phyloP scores from a whole-genome alignment of 2,888 invertebrate species.

The Ornithoptera priamus region DNA sequence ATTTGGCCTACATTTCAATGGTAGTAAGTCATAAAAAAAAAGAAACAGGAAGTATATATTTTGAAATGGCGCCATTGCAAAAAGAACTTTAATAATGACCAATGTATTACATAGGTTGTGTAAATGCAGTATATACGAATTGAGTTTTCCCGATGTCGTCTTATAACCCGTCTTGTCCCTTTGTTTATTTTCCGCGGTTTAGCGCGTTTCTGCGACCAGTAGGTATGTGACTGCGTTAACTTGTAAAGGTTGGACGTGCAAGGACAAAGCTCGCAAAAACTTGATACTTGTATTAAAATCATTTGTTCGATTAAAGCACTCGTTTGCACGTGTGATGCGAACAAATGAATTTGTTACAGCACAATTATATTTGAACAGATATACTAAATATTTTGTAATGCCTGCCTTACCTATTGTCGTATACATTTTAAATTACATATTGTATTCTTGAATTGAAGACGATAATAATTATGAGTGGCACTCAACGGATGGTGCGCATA shows the following conservation, averaged over 20 bases:
- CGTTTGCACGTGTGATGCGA: slow-evolving; percentile 18
- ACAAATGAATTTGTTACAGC: slow-evolving; percentile 29
- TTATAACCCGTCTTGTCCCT: slow-evolving; percentile 10
- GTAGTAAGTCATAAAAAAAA: slow-evolving; percentile 26
- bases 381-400: slow-evolving; percentile 49
- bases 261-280: slow-evolving; percentile 39
- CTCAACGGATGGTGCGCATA: slow-evolving; percentile 1
- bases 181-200: slow-evolving; percentile 19
- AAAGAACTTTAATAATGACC: not conserved
- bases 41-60: slow-evolving; percentile 31
- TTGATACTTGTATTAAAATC: slow-evolving; percentile 30
- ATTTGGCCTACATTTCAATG: slow-evolving; percentile 38
- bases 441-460: not conserved
- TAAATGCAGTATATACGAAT: not conserved
- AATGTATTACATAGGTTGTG: not conserved
- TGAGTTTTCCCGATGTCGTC: too few species aligned
- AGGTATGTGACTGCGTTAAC: slow-evolving; percentile 25
- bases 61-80: not conserved
- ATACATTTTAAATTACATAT: not conserved
- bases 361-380: slow-evolving; percentile 37
- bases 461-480: not conserved
- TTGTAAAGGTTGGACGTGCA: slow-evolving; percentile 38
- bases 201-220: slow-evolving; percentile 5
- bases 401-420: not conserved
- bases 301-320: slow-evolving; percentile 31